phyloP scores from a whole-genome alignment of 2,888 invertebrate genomes.

The Malacosoma neustria region DNA sequence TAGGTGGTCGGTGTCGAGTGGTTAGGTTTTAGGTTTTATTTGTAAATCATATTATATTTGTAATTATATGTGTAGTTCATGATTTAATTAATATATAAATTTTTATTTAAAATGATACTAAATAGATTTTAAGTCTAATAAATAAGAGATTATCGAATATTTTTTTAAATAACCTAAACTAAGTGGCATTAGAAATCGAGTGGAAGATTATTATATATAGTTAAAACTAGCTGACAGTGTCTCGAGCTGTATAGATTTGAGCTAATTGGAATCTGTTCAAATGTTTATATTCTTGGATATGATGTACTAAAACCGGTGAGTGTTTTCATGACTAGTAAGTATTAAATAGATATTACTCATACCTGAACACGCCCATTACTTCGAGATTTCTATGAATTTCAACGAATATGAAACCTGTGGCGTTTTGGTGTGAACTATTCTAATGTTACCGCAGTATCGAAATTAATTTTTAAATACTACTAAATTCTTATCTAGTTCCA shows the following conservation, averaged over 20 bases:
- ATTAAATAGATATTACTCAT: background rate
- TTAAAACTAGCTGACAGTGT: slow-evolving; percentile 43
- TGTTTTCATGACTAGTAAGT: background rate
- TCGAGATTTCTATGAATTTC: too few relatives aligned
- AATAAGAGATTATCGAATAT: slow-evolving; percentile 30
- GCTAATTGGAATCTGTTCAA: background rate
- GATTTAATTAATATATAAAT: slow-evolving; percentile 16
- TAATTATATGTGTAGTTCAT: slow-evolving; percentile 18
- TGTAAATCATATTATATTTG: slow-evolving; percentile 26
- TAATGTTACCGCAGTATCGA: too few relatives aligned
- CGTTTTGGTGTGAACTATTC: too few relatives aligned
- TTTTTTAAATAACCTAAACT: slow-evolving; percentile 62
- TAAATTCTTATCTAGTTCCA: too few relatives aligned
- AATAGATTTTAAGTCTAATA: slow-evolving; percentile 12
- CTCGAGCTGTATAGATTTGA: slow-evolving; percentile 17
- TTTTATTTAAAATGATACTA: background rate
- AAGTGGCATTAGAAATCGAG: slow-evolving; percentile 39
- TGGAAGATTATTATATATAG: slow-evolving; percentile 31
- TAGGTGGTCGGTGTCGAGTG: slow-evolving; percentile 33
- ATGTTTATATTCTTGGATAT: background rate
- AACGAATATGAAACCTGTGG: too few relatives aligned
- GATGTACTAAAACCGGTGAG: background rate
- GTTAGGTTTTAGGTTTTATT: slow-evolving; percentile 17
- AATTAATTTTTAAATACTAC: too few relatives aligned
- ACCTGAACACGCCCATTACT: background rate